A percentile compares a stretch with the other conserved stretches of the same genome.
Conservation (phyloP, 1,140 invertebrate genomes). For the Aphis gossypii region DNA sequence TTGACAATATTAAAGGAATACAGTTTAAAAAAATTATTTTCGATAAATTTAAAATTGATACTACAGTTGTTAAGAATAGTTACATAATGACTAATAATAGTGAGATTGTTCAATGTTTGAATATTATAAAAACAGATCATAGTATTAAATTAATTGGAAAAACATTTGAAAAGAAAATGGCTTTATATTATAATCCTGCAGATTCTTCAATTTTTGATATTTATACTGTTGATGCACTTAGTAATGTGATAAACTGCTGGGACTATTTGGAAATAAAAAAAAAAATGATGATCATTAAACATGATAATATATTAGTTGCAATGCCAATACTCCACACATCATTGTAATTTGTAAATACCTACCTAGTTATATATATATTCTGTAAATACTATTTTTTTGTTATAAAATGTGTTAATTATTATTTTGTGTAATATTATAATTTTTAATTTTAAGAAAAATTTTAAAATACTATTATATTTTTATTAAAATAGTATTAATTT, state of each 20-base stretch:
- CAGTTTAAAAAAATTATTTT: too few relatives aligned
- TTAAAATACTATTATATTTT: background rate
- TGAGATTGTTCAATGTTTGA: too few relatives aligned
- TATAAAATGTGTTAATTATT: background rate
- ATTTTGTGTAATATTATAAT: background rate
- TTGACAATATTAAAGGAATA: too few relatives aligned
- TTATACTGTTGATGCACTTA: background rate
- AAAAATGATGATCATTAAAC: background rate
- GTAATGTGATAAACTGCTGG: background rate
- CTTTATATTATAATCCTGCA: too few relatives aligned
- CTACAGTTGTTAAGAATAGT: too few relatives aligned
- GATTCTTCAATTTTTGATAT: background rate
- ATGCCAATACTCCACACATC: background rate
- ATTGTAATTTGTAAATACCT: background rate
- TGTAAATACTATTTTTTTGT: background rate
- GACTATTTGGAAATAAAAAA: background rate
- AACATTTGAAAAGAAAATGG: too few relatives aligned
- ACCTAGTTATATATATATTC: background rate
- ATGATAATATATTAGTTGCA: background rate
- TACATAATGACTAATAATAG: too few relatives aligned
- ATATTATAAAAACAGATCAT: too few relatives aligned
- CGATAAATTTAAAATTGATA: too few relatives aligned
- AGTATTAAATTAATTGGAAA: too few relatives aligned
- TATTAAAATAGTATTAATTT: background rate
- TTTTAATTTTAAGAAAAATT: background rate